Evolutionary conservation across 2,797 vertebrate genomes (phyloP), one percentile per base, ranked within the genome.

Genomic region (Babyrousa celebensis): DNA sequence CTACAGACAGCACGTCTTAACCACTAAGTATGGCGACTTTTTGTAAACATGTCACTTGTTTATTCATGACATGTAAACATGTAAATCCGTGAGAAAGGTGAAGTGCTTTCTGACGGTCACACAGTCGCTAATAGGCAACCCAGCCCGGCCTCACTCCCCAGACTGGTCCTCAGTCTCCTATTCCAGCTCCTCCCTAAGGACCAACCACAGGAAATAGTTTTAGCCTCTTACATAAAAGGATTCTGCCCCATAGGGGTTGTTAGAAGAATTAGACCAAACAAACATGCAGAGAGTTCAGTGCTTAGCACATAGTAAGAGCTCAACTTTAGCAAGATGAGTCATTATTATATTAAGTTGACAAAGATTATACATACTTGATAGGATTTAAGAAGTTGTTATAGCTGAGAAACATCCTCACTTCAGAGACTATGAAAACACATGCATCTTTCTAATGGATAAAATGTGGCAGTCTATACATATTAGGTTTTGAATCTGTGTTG

Each of bases 341-440:
- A 36, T 82, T 79, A 21, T 63, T 82, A 25, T n/a, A 67, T 43
- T 54, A 90, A 75, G 27, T 27, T 71, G 43, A 84, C 32, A 48
- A 75, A 52, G 48, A 85, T 72, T 54, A 25, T 56, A 68, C 20
- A 21, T 10, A 18, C 60, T 68, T 85, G n/a, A 60, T 14, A 80
- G 65, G 84, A 62, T 72, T 95, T 93, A 70, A 82, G 5, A 17
- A 85, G 52, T 54, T 89, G 9, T 89, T 94, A 75, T 83, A 29
- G 11, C 70, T 62, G 71, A 77, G 71, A 67, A 60, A 43, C 21
- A 77, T 43, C 29, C 52, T 72, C 74, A 52, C 43, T 62, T 85
- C 62, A 68, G 77, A 92, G 85, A 94, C 71, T 93, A 65, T 70
- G 79, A 89, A 95, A 91, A 79, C 75, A 0, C 15, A 74, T 63